Base-by-base conservation (phyloP, 2,888 invertebrate genomes). In the Ophion slaviceki region DNA sequence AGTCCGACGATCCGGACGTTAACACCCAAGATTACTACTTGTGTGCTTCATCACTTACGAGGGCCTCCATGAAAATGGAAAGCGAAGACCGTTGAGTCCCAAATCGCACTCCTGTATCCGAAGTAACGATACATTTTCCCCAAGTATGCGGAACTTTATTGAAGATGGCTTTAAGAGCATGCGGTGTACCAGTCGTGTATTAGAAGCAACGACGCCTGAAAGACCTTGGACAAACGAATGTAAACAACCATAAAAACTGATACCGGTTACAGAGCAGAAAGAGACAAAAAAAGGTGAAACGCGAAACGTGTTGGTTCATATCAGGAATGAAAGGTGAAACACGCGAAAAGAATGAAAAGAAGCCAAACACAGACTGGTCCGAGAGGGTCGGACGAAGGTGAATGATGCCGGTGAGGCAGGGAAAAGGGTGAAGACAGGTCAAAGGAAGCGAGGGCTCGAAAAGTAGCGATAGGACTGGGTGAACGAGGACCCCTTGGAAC, bases 181-280 rank as follows among this genome's bases (percentile, higher is more conserved):
- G n/a, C 67, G 24, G 76, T n/a, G 47, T 40, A 74, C 57, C 72
- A 62, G 62, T 64, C 68, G 79, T 77, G 76, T 76, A 72, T 59
- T 77, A 78, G 80, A 75, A 83, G 74, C 45, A 74, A 83, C 83
- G 83, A 70, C 53, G 61, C 59, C 28, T 59, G 20, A 59, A 77
- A 40, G 61, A 36, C 57, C 74, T 20, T 32, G 53, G 71, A 74
- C 70, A 80, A 77, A 85, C 79, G 77, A 77, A 86, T 86, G 76
- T 53, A 53, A 86, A 86, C 77, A 85, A 80, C 80, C 74, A 85
- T 84, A 80, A 86, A 77, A 85, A 74, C 20, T 72, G 79, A 82
- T 82, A 82, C 78, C 64, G 64, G 32, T 64, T 14, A 57, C 70
- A 45, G 68, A 40, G 71, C 32, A 59, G 64, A 14, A 8, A 67